A percentile compares a stretch with the other conserved stretches of the same genome.
These are phyloP conservation scores for Epinotia brunnichana DNA, from an alignment of 2,888 invertebrate genomes.

Conservation along the genomic window DNA sequence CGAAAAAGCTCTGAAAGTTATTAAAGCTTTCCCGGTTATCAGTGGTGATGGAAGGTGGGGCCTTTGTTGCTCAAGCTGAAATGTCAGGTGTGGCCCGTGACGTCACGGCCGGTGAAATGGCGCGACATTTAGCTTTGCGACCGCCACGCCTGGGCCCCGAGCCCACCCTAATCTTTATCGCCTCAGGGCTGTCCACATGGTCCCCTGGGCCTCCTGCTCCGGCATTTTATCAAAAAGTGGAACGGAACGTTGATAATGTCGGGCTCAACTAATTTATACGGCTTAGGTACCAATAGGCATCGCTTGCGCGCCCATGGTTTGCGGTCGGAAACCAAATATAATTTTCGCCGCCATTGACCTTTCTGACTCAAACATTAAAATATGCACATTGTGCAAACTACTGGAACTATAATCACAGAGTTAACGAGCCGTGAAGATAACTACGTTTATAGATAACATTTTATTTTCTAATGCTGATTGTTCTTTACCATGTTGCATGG, in stretches of 20 bases:
- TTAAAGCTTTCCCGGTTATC: slow-evolving; percentile 76
- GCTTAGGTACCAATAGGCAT: not conserved
- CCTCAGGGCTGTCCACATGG: slow-evolving; percentile 69
- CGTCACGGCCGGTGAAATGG: slow-evolving; percentile 77
- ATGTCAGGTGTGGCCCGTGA: slow-evolving; percentile 81
- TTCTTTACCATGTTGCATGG: not conserved
- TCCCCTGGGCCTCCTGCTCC: slow-evolving; percentile 61
- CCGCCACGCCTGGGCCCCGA: slow-evolving; percentile 71
- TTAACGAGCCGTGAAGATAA: not conserved
- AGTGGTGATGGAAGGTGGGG: slow-evolving; percentile 74
- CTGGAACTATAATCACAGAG: not conserved
- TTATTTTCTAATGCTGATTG: not conserved
- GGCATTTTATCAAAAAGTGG: slow-evolving; percentile 43
- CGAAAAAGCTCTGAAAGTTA: slow-evolving; percentile 68
- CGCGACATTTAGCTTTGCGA: slow-evolving; percentile 77
- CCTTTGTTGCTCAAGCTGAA: slow-evolving; percentile 78
- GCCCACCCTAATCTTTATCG: slow-evolving; percentile 73
- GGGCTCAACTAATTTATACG: slow-evolving; percentile 13
- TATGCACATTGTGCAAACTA: not conserved
- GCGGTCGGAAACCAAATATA: not conserved
- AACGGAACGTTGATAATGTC: slow-evolving; percentile 28
- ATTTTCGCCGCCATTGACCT: not conserved
- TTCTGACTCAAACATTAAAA: not conserved
- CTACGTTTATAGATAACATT: not conserved
- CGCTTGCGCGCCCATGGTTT: slow-evolving; percentile 1